phyloP scores from a whole-genome alignment of 2,888 invertebrate species.

The Alitta virens region DNA sequence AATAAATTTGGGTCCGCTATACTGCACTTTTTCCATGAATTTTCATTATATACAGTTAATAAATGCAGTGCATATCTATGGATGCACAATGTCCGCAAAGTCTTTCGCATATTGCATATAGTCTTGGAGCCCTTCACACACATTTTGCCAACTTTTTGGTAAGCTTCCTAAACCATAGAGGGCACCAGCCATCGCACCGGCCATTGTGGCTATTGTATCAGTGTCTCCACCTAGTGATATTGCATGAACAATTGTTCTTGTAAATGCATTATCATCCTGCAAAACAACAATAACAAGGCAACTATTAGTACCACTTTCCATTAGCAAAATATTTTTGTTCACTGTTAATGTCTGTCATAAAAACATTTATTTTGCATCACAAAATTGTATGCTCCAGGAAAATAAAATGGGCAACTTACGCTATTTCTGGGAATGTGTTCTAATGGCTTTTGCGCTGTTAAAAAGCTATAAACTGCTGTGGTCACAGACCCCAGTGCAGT shows the following conservation, averaged over 20 bases:
- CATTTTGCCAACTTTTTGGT: slow-evolving; percentile 60
- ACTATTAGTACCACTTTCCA: no score
- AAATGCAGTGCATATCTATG: no score
- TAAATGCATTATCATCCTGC: slow-evolving; percentile 60
- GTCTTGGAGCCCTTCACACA: slow-evolving; percentile 65
- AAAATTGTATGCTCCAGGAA: no score
- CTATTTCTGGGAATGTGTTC: slow-evolving; percentile 12
- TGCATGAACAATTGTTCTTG: slow-evolving; percentile 69
- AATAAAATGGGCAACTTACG: no score
- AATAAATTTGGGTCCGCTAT: no score
- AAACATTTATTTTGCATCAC: no score
- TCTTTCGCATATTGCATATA: slow-evolving; percentile 62
- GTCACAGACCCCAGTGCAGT: slow-evolving; percentile 71
- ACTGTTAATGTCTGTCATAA: no score
- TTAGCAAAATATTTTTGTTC: no score
- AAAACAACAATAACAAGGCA: no score
- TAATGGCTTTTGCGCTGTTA: slow-evolving; percentile 50
- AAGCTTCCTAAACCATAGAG: slow-evolving; percentile 65
- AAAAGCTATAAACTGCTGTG: slow-evolving; percentile 71
- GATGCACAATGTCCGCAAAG: slow-evolving; percentile 20
- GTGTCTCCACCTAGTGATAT: slow-evolving; percentile 75
- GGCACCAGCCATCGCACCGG: slow-evolving; percentile 70
- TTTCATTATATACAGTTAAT: no score
- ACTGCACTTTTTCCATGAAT: no score
- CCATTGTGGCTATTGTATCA: slow-evolving; percentile 76